Conservation (phyloP, 2,113 vertebrate species). For the Himantopus leucocephalus region DNA sequence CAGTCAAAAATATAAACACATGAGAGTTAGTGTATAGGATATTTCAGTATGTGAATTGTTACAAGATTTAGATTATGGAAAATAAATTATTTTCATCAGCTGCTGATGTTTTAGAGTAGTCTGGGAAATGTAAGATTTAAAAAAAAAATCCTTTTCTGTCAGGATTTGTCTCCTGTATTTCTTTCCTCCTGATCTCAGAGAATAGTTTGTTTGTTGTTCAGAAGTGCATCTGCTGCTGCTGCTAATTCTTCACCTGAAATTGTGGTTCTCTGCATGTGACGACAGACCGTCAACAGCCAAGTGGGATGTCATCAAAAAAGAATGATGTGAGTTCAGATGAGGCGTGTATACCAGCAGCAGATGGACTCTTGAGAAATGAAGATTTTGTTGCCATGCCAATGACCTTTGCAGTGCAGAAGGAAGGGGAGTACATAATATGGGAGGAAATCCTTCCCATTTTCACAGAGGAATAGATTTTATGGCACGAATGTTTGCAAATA, state of each 20-base stretch:
- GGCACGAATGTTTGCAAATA: background rate
- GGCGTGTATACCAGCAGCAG: background rate
- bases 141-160: background rate
- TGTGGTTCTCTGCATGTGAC: background rate
- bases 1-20: background rate
- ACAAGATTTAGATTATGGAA: background rate
- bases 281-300: background rate
- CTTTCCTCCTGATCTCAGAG: background rate
- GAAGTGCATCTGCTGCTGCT: background rate
- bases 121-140: background rate
- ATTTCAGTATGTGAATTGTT: background rate
- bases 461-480: background rate
- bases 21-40: background rate
- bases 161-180: background rate
- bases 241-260: conserved; percentile 18
- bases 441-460: background rate
- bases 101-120: background rate
- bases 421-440: background rate
- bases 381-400: conserved; percentile 48
- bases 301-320: background rate
- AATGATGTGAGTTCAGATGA: background rate
- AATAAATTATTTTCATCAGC: background rate
- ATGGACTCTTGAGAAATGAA: conserved; percentile 21
- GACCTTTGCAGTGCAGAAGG: conserved; percentile 7
- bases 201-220: background rate